A percentile compares a stretch with the other conserved stretches of the same genome.
phyloP scores from a whole-genome alignment of 2,888 invertebrate species.

The Exocentrus adspersus region DNA sequence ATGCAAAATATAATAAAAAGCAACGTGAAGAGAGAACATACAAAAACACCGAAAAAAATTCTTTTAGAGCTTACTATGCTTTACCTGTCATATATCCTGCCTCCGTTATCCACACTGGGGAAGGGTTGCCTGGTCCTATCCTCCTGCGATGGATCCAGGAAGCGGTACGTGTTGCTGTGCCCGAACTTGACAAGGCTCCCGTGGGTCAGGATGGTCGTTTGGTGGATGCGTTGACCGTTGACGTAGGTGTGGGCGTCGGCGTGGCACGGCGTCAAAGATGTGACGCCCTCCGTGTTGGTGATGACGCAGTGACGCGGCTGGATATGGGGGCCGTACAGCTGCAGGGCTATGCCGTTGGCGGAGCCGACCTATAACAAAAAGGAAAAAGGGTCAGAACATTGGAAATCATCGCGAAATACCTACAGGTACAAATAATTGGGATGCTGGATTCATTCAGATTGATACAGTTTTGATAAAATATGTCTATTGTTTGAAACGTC shows the following conservation, averaged over 20 bases:
- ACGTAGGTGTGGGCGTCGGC: conserved; percentile 95
- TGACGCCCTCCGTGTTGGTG: conserved; percentile 87
- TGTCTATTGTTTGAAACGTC: too few species aligned
- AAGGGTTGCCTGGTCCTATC: conserved; percentile 79
- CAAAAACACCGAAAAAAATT: conserved; percentile 10
- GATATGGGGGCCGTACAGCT: conserved; percentile 89
- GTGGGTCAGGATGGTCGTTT: conserved; percentile 90
- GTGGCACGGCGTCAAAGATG: conserved; percentile 92
- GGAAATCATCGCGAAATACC: too few species aligned
- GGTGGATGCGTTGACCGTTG: conserved; percentile 90
- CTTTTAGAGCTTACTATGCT: conserved; percentile 32
- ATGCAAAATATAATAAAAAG: conserved; percentile 35
- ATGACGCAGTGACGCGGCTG: conserved; percentile 96
- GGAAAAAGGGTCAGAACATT: too few species aligned
- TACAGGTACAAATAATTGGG: too few species aligned
- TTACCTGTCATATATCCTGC: conserved; percentile 85
- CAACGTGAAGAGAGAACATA: too few species aligned
- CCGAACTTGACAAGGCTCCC: conserved; percentile 88
- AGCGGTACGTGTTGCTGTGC: conserved; percentile 85
- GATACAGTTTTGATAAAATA: too few species aligned
- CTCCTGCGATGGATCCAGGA: conserved; percentile 85
- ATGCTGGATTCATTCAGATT: too few species aligned
- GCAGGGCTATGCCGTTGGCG: conserved; percentile 82
- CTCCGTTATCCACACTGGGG: conserved; percentile 65
- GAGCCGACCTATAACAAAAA: conserved; percentile 70